phyloP scores from a whole-genome alignment of 2,888 invertebrate genomes.

The Nomada lathburiana region DNA sequence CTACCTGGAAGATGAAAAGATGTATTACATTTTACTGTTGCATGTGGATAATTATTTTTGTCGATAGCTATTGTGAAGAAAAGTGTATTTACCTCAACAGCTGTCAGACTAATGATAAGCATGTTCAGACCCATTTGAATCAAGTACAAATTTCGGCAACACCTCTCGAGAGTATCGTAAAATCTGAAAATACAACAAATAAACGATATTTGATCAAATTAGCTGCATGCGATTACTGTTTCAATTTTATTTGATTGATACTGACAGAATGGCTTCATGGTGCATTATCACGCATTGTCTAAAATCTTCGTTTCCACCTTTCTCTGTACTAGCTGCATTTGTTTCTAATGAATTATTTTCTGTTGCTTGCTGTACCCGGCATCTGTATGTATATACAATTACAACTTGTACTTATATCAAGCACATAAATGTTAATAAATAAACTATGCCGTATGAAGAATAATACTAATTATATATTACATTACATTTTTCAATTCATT shows the following conservation, averaged over 20 bases:
- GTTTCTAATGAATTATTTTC: not conserved
- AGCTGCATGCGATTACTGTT: not conserved
- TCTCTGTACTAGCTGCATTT: not conserved
- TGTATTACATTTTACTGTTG: conserved; percentile 1
- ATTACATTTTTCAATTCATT: not conserved
- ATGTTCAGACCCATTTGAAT: conserved; percentile 25
- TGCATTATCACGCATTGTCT: conserved; percentile 17
- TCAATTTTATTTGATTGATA: not conserved
- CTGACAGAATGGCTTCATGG: conserved; percentile 12
- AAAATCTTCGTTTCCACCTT: not conserved
- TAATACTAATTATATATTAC: not conserved
- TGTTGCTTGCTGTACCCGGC: not conserved
- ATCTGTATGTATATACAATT: not conserved
- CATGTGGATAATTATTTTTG: not conserved
- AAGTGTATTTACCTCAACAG: conserved; percentile 19
- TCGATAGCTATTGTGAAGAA: not conserved
- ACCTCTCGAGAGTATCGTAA: not conserved
- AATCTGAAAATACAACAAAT: conserved; percentile 16
- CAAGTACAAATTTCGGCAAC: conserved; percentile 4
- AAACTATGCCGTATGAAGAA: not conserved
- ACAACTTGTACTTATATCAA: too few relatives aligned
- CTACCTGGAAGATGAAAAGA: conserved; percentile 3
- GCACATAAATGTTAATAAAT: too few relatives aligned
- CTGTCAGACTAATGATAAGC: conserved; percentile 10
- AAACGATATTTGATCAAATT: not conserved